A percentile compares a stretch with the other conserved stretches of the same genome.
These are phyloP conservation scores for Noctua janthina DNA, from an alignment of 2,888 invertebrate species.

Conservation along the genomic window DNA sequence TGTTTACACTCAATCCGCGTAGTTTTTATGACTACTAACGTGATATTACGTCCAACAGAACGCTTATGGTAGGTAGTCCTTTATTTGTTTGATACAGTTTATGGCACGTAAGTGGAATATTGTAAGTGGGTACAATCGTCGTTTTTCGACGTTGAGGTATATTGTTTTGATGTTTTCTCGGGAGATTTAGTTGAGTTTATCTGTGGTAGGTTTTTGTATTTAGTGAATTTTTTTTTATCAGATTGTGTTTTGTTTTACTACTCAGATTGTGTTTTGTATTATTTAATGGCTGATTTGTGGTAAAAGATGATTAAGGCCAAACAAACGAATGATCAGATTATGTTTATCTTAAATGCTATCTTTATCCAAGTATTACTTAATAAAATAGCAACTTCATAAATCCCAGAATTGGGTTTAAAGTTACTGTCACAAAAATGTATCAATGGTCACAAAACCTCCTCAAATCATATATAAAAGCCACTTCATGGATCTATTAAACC, in stretches of 20 bases:
- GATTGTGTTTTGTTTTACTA: constrained; percentile 15
- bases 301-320: background rate
- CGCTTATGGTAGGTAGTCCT: constrained; percentile 81
- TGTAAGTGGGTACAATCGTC: constrained; percentile 74
- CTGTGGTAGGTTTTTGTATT: constrained; percentile 49
- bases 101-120: constrained; percentile 81
- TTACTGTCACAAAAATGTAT: background rate
- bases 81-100: constrained; percentile 85
- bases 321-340: background rate
- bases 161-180: constrained; percentile 63
- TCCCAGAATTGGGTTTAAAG: background rate
- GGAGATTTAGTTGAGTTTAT: constrained; percentile 62
- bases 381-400: background rate
- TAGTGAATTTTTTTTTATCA: constrained; percentile 1
- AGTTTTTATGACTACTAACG: constrained; percentile 87
- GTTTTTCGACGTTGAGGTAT: constrained; percentile 68
- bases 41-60: constrained; percentile 81
- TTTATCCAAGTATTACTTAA: background rate
- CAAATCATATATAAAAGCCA: background rate
- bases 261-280: background rate
- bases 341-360: too few species aligned
- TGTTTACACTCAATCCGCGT: constrained; percentile 86
- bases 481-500: constrained; percentile 17
- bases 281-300: background rate
- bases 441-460: background rate